Percentiles rank a stretch among this genome's conserved stretches.
Conservation (phyloP, 2,888 invertebrate genomes). For the Hylaea fasciaria region DNA sequence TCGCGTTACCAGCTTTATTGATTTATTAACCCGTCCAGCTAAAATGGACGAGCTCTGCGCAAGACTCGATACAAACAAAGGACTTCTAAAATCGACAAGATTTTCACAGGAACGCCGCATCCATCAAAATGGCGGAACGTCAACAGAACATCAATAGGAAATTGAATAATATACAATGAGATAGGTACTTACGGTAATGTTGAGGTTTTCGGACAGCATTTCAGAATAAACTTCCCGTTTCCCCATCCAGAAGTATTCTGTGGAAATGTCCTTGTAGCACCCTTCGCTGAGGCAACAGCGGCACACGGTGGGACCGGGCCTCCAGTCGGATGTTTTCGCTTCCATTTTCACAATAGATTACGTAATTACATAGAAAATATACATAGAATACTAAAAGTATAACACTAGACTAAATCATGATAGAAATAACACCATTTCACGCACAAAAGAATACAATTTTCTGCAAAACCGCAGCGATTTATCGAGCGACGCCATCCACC, state of each 20-base stretch:
- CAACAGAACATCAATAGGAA: conserved; percentile 18
- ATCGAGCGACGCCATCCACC: conserved; percentile 36
- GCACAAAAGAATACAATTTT: conserved; percentile 13
- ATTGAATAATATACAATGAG: no score
- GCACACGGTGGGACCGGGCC: conserved; percentile 77
- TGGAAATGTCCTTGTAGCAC: conserved; percentile 80
- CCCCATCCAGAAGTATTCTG: conserved; percentile 83
- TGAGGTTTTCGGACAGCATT: conserved; percentile 74
- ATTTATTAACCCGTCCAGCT: conserved; percentile 56
- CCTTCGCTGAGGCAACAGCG: conserved; percentile 78
- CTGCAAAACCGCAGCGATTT: conserved; percentile 6
- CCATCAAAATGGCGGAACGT: conserved; percentile 37
- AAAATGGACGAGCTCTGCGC: conserved; percentile 30
- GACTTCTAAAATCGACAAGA: conserved; percentile 48
- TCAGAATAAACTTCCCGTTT: conserved; percentile 78
- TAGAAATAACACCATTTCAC: conserved; percentile 37
- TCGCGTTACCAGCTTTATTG: conserved; percentile 37
- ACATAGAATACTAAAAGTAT: conserved; percentile 48
- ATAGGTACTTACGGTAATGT: conserved; percentile 64
- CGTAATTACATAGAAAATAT: conserved; percentile 59
- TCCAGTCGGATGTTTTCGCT: conserved; percentile 71
- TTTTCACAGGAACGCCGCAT: conserved; percentile 48
- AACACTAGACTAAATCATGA: conserved; percentile 42
- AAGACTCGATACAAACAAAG: conserved; percentile 33
- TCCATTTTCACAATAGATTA: conserved; percentile 65